These are phyloP conservation scores for Panonychus citri DNA, from an alignment of 1,140 invertebrate genomes.

Conservation along the genomic window DNA sequence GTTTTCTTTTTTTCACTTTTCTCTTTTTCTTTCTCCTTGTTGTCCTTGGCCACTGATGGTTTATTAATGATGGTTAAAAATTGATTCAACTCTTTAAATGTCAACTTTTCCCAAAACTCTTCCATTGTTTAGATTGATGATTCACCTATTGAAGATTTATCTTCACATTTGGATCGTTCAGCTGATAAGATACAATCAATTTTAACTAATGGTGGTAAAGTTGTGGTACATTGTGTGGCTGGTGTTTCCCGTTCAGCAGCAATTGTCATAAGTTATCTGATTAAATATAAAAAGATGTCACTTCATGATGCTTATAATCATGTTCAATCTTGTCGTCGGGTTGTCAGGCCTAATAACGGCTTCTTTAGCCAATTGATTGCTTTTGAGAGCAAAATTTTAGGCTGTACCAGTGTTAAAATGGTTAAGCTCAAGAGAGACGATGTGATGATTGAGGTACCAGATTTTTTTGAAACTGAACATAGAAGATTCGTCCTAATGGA, in stretches of 20 bases:
- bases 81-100: too few relatives aligned
- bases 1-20: too few relatives aligned
- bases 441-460: conserved; percentile 1
- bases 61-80: too few relatives aligned
- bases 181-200: conserved; percentile 2
- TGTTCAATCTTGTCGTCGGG: background rate
- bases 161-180: conserved; percentile 1
- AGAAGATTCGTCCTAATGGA: background rate
- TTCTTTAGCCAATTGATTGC: conserved; percentile 21
- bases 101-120: too few relatives aligned
- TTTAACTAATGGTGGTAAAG: background rate
- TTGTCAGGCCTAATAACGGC: conserved; percentile 7
- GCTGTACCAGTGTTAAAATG: conserved; percentile 3
- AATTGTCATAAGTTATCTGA: conserved; percentile 60
- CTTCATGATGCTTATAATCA: conserved; percentile 40
- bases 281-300: conserved; percentile 52
- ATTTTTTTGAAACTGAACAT: conserved; percentile 6
- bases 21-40: too few relatives aligned
- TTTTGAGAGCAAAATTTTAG: conserved; percentile 5
- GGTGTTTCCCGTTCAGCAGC: conserved; percentile 64
- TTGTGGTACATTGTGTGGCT: conserved; percentile 62
- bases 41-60: too few relatives aligned
- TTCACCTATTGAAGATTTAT: background rate
- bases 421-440: background rate
- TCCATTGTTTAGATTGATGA: conserved; percentile 1